Evolutionary conservation across 35 echinoderm and acorn worm species (phyloP).

Genomic region (Ptychodera flava): DNA sequence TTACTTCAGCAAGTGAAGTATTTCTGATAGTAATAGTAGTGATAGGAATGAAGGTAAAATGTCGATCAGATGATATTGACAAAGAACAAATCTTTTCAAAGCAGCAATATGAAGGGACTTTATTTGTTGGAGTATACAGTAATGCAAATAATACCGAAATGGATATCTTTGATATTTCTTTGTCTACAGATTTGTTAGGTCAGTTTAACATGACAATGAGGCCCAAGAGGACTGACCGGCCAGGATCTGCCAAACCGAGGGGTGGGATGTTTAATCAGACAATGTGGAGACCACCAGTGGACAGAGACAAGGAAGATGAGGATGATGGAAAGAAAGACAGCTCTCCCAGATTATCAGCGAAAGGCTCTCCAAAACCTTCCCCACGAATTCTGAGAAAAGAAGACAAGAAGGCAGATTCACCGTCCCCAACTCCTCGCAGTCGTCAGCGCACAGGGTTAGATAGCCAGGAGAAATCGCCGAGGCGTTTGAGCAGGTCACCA

Average conservation of each 20-base stretch:
- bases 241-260: not conserved
- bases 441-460: not conserved
- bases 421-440: not conserved
- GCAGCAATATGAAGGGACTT: too few species aligned
- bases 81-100: too few species aligned
- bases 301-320: not conserved
- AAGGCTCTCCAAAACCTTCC: not conserved
- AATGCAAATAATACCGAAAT: too few species aligned
- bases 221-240: not conserved
- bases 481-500: not conserved
- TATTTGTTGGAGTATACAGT: too few species aligned
- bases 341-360: not conserved
- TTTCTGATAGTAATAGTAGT: too few species aligned
- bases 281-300: not conserved
- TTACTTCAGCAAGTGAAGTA: too few species aligned
- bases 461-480: not conserved
- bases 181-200: not conserved
- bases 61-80: too few species aligned
- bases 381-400: not conserved
- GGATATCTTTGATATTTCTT: too few species aligned
- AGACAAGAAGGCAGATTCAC: not conserved
- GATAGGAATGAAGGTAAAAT: too few species aligned
- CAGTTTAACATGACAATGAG: not conserved
- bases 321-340: not conserved
- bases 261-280: not conserved